phyloP scores from a whole-genome alignment of 2,888 invertebrate species.

The Oligia latruncula region DNA sequence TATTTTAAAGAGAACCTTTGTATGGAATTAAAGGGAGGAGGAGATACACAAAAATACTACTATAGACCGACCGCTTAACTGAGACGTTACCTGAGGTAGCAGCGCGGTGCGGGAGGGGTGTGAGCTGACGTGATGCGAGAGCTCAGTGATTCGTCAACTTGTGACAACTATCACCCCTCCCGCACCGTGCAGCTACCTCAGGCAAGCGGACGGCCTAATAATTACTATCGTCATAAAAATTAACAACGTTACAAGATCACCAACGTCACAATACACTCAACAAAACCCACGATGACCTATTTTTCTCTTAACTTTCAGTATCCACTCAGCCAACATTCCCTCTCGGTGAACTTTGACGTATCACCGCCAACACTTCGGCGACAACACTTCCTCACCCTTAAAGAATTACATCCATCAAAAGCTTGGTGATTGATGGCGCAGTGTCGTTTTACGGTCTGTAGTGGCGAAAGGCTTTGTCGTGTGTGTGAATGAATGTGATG shows the following conservation, averaged over 20 bases:
- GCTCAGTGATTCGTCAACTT: too few relatives aligned
- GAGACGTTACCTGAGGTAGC: too few relatives aligned
- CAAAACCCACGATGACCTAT: background rate
- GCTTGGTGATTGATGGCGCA: constrained; percentile 58
- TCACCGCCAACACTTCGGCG: constrained; percentile 21
- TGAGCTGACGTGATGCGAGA: too few relatives aligned
- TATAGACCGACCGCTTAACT: too few relatives aligned
- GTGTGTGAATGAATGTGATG: constrained; percentile 14
- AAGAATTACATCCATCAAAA: constrained; percentile 60
- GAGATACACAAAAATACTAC: too few relatives aligned
- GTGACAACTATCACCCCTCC: too few relatives aligned
- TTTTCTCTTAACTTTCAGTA: background rate
- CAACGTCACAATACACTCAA: background rate
- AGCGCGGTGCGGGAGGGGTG: too few relatives aligned
- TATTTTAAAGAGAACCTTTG: too few relatives aligned
- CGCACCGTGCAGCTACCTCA: too few relatives aligned
- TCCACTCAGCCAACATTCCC: constrained; percentile 3
- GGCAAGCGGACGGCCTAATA: too few relatives aligned
- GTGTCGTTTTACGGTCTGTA: constrained; percentile 39
- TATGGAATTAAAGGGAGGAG: too few relatives aligned
- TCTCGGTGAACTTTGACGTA: constrained; percentile 28
- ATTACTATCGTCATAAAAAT: background rate
- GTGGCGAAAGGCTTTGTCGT: constrained; percentile 17
- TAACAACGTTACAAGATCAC: background rate
- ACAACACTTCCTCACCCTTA: constrained; percentile 41